These are phyloP conservation scores for Heliconius nattereri DNA, from an alignment of 1,140 invertebrate genomes.

Conservation along the genomic window DNA sequence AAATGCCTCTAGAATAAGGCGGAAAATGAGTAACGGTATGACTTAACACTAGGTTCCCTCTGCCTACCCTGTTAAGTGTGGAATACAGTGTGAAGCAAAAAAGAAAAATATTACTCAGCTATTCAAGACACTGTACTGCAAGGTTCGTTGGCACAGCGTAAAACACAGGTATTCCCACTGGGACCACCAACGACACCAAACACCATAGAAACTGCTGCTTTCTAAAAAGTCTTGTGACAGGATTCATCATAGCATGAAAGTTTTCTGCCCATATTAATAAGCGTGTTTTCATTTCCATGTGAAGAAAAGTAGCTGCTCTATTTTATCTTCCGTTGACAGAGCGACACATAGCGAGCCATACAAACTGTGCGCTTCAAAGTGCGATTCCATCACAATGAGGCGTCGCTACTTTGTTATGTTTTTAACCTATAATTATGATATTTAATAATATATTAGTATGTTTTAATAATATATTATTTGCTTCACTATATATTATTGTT, in stretches of 20 bases:
- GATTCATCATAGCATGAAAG: neutral
- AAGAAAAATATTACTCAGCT: neutral
- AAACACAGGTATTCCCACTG: neutral
- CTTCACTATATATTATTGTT: no score
- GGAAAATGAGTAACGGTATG: no score
- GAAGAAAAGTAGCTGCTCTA: neutral
- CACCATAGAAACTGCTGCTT: neutral
- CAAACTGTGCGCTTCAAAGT: conserved; percentile 1
- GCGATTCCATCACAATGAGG: neutral
- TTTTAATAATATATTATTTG: no score
- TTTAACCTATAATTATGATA: neutral
- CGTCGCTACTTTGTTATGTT: neutral
- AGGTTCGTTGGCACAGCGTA: neutral
- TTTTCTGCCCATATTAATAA: neutral
- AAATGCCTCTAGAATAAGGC: no score
- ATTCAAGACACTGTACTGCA: neutral
- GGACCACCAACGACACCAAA: neutral
- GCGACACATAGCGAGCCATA: neutral
- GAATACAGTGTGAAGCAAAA: no score
- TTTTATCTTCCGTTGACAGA: neutral
- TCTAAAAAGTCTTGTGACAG: neutral
- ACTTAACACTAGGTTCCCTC: no score
- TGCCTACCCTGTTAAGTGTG: no score
- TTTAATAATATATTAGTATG: no score
- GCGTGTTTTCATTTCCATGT: neutral